These are phyloP conservation scores for Pogonocichla stellata DNA, from an alignment of 2,113 vertebrate genomes.

Conservation along the genomic window DNA sequence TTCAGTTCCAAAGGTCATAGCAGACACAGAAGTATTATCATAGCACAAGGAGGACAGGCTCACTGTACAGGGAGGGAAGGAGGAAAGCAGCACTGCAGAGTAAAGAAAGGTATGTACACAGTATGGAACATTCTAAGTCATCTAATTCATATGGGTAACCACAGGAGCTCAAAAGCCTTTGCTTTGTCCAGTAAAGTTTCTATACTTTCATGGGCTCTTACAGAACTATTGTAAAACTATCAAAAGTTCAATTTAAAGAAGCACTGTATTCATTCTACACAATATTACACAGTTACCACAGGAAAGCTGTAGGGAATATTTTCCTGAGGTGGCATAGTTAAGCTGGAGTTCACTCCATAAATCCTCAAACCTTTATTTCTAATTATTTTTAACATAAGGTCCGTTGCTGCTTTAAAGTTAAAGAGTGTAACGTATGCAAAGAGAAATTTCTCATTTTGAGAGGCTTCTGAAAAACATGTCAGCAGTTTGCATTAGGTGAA, in stretches of 20 bases:
- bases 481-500: background rate
- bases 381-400: conserved; percentile 30
- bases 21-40: conserved; percentile 4
- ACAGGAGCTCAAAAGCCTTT: conserved; percentile 19
- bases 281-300: background rate
- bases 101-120: background rate
- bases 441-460: conserved; percentile 12
- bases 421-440: background rate
- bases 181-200: conserved; percentile 31
- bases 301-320: background rate
- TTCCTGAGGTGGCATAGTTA: background rate
- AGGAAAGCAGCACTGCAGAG: conserved; percentile 2
- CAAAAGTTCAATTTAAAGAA: background rate
- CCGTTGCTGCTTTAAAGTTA: conserved; percentile 2
- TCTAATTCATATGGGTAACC: conserved; percentile 8
- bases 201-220: background rate
- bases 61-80: background rate
- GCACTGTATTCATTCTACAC: background rate
- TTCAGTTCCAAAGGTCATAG: background rate
- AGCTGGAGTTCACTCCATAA: background rate
- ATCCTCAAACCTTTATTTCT: background rate
- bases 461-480: background rate
- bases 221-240: conserved; percentile 17
- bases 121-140: background rate
- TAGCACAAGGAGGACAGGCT: background rate